A percentile compares a stretch with the other conserved stretches of the same genome.
These are phyloP conservation scores for Pogoniulus pusillus DNA, from an alignment of 2,797 vertebrate species.

Conservation along the genomic window DNA sequence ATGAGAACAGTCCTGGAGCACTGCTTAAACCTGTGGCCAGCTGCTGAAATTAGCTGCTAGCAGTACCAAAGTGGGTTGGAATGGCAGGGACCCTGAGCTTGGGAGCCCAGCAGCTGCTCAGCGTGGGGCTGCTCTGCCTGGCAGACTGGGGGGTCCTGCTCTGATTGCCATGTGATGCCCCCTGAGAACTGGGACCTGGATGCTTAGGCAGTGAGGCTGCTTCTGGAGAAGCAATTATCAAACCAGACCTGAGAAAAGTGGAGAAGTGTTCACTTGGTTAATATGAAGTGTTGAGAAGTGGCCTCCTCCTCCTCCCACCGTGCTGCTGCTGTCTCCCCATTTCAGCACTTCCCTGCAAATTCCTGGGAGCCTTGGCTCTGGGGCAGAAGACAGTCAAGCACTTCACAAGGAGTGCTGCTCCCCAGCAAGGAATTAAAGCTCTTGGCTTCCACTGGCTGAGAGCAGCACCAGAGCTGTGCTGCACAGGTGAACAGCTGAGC, in stretches of 20 bases:
- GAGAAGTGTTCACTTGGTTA: constrained; percentile 1
- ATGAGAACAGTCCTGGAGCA: neutral
- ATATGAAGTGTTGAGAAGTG: constrained; percentile 17
- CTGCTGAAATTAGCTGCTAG: constrained; percentile 35
- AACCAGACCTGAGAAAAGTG: neutral
- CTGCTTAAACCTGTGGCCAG: constrained; percentile 21
- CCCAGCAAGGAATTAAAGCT: constrained; percentile 3
- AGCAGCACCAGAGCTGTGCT: neutral
- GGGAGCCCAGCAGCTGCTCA: constrained; percentile 19
- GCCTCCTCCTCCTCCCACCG: neutral
- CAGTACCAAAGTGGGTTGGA: constrained; percentile 17
- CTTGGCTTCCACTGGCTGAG: neutral
- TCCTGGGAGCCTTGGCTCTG: neutral
- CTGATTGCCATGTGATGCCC: constrained; percentile 38
- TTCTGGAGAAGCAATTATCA: constrained; percentile 30
- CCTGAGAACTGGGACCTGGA: constrained; percentile 34
- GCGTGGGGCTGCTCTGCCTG: neutral
- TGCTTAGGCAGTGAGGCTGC: constrained; percentile 26
- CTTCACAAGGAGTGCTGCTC: neutral
- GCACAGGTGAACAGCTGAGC: constrained; percentile 4
- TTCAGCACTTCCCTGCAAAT: constrained; percentile 20
- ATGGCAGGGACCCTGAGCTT: constrained; percentile 14
- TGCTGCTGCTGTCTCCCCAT: neutral
- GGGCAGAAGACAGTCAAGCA: constrained; percentile 13
- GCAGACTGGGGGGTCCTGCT: constrained; percentile 27